These are phyloP conservation scores for Mesoclemmys tuberculata DNA, from an alignment of 2,113 vertebrate genomes.

Conservation along the genomic window DNA sequence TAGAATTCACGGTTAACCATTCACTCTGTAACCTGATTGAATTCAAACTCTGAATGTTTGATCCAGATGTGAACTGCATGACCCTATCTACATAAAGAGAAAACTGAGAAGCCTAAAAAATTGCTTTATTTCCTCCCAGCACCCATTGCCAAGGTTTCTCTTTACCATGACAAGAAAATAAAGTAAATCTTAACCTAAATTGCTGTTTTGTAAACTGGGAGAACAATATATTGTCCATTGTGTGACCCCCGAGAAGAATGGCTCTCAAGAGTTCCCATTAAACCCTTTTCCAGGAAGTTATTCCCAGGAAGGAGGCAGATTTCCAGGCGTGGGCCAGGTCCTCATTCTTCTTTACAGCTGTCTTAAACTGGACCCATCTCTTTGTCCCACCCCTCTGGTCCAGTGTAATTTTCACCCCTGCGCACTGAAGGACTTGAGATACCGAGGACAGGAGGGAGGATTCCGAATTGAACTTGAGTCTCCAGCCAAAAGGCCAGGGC, in stretches of 20 bases:
- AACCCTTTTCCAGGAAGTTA: neutral
- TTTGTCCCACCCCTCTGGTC: neutral
- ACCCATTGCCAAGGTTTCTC: neutral
- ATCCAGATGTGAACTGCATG: neutral
- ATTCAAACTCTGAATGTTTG: neutral
- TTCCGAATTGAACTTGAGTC: neutral
- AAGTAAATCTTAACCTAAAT: neutral
- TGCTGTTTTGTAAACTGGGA: neutral
- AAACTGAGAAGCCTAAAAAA: neutral
- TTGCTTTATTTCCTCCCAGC: fast-evolving
- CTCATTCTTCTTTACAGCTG: neutral
- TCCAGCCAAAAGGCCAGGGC: neutral
- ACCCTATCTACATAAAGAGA: neutral
- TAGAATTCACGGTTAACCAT: neutral
- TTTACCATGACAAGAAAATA: neutral
- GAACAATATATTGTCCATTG: neutral
- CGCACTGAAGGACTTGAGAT: neutral
- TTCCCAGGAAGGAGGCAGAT: neutral
- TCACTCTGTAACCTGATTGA: neutral
- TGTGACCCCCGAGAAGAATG: neutral
- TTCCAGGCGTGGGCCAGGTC: neutral
- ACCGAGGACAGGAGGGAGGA: no score
- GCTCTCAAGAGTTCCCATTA: neutral
- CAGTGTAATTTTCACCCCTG: neutral
- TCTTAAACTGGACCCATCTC: neutral